Conservation (phyloP, 2,797 vertebrate genomes). For the Chloroceryle inda region DNA sequence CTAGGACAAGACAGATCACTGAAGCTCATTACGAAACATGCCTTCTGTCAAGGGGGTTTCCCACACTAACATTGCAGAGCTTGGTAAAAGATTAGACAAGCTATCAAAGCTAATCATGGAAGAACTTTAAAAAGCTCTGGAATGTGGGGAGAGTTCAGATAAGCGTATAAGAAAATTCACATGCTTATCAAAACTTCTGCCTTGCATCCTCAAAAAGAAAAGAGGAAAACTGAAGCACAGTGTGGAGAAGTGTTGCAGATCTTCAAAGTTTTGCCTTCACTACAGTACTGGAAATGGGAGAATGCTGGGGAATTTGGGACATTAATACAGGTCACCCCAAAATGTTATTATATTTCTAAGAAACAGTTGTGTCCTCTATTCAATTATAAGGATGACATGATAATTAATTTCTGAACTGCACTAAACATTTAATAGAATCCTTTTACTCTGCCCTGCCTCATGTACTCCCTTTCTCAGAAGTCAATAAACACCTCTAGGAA, state of each 20-base stretch:
- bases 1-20: background rate
- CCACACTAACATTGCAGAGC: background rate
- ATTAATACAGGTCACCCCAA: background rate
- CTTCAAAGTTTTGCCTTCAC: background rate
- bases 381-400: background rate
- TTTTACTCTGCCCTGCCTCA: background rate
- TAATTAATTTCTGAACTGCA: slow-evolving; percentile 6
- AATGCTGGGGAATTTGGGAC: background rate
- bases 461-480: background rate
- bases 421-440: background rate
- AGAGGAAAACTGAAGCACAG: background rate
- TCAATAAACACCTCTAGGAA: background rate
- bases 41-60: background rate
- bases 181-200: background rate
- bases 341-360: background rate
- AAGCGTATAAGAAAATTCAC: background rate
- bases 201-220: background rate
- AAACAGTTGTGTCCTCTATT: background rate
- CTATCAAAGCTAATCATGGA: background rate
- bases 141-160: background rate
- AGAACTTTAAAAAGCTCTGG: background rate
- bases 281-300: background rate
- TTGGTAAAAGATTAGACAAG: background rate
- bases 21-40: background rate
- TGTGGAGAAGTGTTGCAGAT: fast-evolving